phyloP scores from a whole-genome alignment of 2,113 vertebrate species.

The Dromiciops gliroides region DNA sequence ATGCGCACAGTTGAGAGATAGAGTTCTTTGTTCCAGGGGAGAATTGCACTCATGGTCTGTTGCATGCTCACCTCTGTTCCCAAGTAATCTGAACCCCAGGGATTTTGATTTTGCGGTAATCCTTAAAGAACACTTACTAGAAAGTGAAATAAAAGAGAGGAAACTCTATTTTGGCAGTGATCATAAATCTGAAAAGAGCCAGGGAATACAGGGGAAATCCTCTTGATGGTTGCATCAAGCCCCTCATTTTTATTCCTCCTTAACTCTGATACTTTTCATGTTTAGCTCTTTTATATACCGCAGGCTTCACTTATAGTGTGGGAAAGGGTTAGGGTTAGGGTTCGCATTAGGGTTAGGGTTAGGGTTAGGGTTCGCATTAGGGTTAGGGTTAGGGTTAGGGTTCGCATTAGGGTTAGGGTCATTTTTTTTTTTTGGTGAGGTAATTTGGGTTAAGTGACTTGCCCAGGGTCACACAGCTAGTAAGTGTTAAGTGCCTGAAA shows the following conservation, averaged over 20 bases:
- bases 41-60: background rate
- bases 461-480: too few species aligned
- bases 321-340: too few species aligned
- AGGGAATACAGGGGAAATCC: background rate
- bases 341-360: too few species aligned
- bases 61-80: background rate
- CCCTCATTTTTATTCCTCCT: background rate
- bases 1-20: background rate
- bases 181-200: background rate
- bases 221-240: background rate
- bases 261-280: background rate
- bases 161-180: background rate
- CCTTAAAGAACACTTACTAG: background rate
- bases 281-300: background rate
- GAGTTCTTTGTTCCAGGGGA: background rate
- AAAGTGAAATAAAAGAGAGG: background rate
- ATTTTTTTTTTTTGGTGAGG: too few species aligned
- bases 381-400: too few species aligned
- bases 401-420: too few species aligned
- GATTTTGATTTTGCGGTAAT: background rate
- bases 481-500: too few species aligned
- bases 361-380: too few species aligned
- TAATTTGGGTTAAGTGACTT: too few species aligned
- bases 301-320: background rate
- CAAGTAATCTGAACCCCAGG: background rate